phyloP scores from a whole-genome alignment of 1,140 invertebrate genomes.

The Polypedilum pembai region DNA sequence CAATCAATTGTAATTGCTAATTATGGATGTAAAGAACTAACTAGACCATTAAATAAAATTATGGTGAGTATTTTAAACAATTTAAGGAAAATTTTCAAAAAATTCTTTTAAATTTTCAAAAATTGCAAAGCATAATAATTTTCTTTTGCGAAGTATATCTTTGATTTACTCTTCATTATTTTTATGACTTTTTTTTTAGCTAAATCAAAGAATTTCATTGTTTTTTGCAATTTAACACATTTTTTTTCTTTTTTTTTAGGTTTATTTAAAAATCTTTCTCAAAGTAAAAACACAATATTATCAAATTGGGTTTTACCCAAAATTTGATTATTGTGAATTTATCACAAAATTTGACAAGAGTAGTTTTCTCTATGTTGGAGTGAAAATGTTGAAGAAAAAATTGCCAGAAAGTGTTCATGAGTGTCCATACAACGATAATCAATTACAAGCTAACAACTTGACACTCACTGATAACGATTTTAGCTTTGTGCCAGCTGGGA shows the following conservation, averaged over 20 bases:
- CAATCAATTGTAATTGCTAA: not conserved
- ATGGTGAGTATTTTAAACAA: not conserved
- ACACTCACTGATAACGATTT: not conserved
- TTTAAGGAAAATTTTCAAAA: not conserved
- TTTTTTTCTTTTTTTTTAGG: not conserved
- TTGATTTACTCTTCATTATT: no score
- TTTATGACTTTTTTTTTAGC: no score
- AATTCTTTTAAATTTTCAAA: not conserved
- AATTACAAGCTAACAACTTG: not conserved
- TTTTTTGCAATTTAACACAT: no score
- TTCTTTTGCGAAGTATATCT: not conserved
- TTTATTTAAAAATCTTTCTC: not conserved
- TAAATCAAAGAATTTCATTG: no score
- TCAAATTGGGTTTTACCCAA: not conserved
- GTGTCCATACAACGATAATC: not conserved
- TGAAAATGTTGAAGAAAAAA: not conserved
- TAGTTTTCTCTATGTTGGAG: not conserved
- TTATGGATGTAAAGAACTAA: slow-evolving; percentile 19
- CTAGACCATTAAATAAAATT: not conserved
- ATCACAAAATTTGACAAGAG: not conserved
- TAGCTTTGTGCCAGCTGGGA: not conserved
- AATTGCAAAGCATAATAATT: no score
- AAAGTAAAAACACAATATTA: not conserved
- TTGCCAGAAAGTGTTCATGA: not conserved
- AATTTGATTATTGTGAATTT: not conserved